Evolutionary conservation across 37 sponge, comb jelly and placozoan genomes (phyloP), one percentile per base, ranked within the genome.

Genomic region (Halisarca cf. caerulea): DNA sequence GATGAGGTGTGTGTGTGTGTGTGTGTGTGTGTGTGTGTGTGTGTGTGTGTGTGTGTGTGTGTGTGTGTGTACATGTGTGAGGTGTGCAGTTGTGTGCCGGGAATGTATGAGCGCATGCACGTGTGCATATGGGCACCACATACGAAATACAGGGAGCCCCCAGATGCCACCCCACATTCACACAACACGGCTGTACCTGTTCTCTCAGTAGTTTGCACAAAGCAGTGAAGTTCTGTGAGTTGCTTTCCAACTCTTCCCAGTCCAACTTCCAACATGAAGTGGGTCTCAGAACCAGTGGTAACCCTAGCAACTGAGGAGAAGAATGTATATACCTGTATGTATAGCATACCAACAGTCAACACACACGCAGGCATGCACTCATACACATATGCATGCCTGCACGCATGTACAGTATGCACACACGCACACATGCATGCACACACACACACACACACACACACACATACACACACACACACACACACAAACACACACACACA

Each of bases 181-280:
- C 64, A 62, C 6, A 23, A 30, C 17, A 20, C 64, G 2, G 9
- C 25, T 86, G 45, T 35, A 94, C 97, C 87, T 57, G 85, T 39
- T 93, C 89, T 32, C 55, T 58, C 6, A 97, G 83, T 9, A 86
- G 74, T 54, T 90, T 59, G 74, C 90, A 88, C 42, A 98, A 80
- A 9, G 98, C 92, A 42, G 45, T 42, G 82, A 98, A 95, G 59
- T 84, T 71, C 39, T 93, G 89, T 20, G 88, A 89, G 75, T 95
- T 98, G 36, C 43, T 87, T 90, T 95, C 95, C 80, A 95, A 86
- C 24, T 93, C 95, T 62, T 98, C 98, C 98, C 98, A 98, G 80
- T 98, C 98, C 83, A 98, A 85, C 33, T 89, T 94, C 98, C 96
- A 98, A 78, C 92, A 93, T 47, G 94, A 68, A 36, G 98, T 91